Evolutionary conservation across 2,888 invertebrate genomes (phyloP).

Genomic region (Anagyrus pseudococci): DNA sequence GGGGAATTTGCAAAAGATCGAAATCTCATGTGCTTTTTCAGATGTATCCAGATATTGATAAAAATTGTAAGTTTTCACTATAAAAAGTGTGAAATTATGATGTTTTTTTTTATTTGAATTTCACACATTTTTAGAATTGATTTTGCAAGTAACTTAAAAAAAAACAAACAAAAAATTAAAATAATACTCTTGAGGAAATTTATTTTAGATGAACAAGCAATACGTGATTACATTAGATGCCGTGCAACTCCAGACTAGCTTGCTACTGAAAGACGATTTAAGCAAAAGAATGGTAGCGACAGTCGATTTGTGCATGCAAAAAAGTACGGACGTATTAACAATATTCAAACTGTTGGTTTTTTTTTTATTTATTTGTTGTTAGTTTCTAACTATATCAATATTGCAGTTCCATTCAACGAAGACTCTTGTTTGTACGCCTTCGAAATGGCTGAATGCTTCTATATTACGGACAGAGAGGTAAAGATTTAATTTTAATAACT

Average conservation of each 20-base stretch:
- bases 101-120: too few species aligned
- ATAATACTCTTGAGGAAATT: too few species aligned
- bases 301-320: too few species aligned
- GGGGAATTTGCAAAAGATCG: constrained; percentile 23
- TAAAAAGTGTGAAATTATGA: background rate
- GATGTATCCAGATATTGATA: constrained; percentile 15
- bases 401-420: constrained; percentile 5
- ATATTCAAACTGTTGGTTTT: too few species aligned
- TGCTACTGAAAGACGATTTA: constrained; percentile 14
- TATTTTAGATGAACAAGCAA: constrained; percentile 17
- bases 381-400: too few species aligned
- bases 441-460: constrained; percentile 7
- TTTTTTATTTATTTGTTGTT: too few species aligned
- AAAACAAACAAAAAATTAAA: background rate
- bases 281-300: too few species aligned
- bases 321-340: too few species aligned
- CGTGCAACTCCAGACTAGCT: constrained; percentile 9
- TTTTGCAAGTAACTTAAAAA: too few species aligned
- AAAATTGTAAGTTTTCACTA: background rate
- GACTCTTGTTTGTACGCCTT: constrained; percentile 23
- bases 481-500: too few species aligned
- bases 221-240: background rate
- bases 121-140: too few species aligned
- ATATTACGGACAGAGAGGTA: too few species aligned
- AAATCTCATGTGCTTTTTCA: constrained; percentile 33